A percentile compares a stretch with the other conserved stretches of the same genome.
Evolutionary conservation across 2,888 invertebrate species (phyloP).

Genomic region (Nipponacmea schrenckii): DNA sequence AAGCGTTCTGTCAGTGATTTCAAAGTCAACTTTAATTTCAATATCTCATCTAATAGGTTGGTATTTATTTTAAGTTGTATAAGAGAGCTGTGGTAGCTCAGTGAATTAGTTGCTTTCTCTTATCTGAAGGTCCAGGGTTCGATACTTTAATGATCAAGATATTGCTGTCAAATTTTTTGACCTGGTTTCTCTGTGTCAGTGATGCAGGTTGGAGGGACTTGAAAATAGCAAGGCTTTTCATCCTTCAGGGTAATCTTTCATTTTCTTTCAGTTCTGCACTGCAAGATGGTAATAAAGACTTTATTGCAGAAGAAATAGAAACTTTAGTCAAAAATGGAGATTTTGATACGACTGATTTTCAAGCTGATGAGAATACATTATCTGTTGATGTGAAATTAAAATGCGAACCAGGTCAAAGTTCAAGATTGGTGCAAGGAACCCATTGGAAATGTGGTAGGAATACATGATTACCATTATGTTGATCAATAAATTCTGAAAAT

Average conservation of each 20-base stretch:
- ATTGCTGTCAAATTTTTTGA: too few relatives aligned
- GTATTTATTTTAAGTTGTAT: neutral
- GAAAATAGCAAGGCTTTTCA: too few relatives aligned
- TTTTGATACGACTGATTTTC: conserved; percentile 35
- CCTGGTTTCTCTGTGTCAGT: too few relatives aligned
- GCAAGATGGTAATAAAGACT: conserved; percentile 18
- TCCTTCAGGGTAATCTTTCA: too few relatives aligned
- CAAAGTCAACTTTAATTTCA: conserved; percentile 33
- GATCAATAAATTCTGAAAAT: too few relatives aligned
- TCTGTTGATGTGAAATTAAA: conserved; percentile 31
- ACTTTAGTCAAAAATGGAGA: conserved; percentile 41
- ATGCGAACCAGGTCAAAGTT: conserved; percentile 48
- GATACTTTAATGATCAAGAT: too few relatives aligned
- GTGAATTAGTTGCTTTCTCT: too few relatives aligned
- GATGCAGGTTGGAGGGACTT: too few relatives aligned
- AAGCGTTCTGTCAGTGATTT: conserved; percentile 29
- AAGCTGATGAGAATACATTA: conserved; percentile 31
- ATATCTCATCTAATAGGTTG: conserved; percentile 39
- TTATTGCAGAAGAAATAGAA: conserved; percentile 38
- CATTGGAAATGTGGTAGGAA: conserved; percentile 21
- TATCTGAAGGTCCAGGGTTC: too few relatives aligned
- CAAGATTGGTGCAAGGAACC: conserved; percentile 19
- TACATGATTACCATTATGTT: neutral
- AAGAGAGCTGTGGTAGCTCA: too few relatives aligned
- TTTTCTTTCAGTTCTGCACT: conserved; percentile 6